Conservation (phyloP, 2,888 invertebrate species). For the Cabera pusaria region DNA sequence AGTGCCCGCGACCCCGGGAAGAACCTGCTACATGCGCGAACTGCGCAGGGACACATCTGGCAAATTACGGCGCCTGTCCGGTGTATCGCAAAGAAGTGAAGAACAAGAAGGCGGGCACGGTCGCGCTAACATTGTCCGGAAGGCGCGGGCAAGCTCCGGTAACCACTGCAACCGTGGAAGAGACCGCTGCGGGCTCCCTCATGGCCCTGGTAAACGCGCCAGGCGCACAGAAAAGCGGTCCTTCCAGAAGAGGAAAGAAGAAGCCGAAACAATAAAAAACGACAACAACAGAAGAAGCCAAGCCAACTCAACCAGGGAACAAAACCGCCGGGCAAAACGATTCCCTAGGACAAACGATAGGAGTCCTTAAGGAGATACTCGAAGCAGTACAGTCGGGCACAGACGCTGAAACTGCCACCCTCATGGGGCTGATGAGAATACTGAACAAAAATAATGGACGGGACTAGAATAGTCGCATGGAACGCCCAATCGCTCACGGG, state of each 20-base stretch:
- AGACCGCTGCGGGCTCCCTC: too few relatives aligned
- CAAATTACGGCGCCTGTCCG: constrained; percentile 24
- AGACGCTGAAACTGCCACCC: constrained; percentile 7
- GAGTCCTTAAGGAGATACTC: constrained; percentile 6
- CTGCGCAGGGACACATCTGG: constrained; percentile 22
- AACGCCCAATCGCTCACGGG: constrained; percentile 10
- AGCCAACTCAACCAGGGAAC: background rate
- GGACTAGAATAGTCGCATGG: constrained; percentile 8
- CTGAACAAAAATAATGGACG: constrained; percentile 3
- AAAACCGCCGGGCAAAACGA: background rate
- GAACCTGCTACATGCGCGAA: constrained; percentile 25
- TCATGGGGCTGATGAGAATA: constrained; percentile 7
- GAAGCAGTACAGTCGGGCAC: constrained; percentile 8
- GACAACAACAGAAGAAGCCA: too few relatives aligned
- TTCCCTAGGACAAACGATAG: constrained; percentile 4
- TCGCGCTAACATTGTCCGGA: constrained; percentile 11
- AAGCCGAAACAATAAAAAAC: too few relatives aligned
- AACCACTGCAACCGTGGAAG: too few relatives aligned
- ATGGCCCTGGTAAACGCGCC: constrained; percentile 1
- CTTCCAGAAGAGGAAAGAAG: background rate
- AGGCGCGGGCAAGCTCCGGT: too few relatives aligned
- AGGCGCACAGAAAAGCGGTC: background rate
- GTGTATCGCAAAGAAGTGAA: constrained; percentile 10
- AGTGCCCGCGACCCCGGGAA: constrained; percentile 18
- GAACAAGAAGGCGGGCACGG: constrained; percentile 15